These are phyloP conservation scores for Amiota minor DNA, from an alignment of 2,888 invertebrate species.

Conservation along the genomic window DNA sequence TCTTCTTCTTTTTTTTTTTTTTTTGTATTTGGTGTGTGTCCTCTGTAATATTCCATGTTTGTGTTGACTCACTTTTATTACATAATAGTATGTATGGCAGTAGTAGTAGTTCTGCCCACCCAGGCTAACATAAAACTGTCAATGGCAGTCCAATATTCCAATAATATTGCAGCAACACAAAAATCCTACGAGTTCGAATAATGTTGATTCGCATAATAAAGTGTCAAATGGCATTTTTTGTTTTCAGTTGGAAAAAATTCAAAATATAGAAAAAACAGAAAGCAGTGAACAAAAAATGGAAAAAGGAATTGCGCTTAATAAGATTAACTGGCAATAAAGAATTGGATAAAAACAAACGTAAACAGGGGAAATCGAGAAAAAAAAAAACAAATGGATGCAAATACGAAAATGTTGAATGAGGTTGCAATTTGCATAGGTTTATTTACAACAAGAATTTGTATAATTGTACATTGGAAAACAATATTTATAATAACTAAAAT, in stretches of 20 bases:
- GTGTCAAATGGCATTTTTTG: slow-evolving; percentile 8
- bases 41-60: not conserved
- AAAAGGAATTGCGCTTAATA: slow-evolving; percentile 8
- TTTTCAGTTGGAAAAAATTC: slow-evolving; percentile 1
- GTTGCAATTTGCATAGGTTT: no score
- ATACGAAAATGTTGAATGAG: no score
- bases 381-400: no score
- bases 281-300: not conserved
- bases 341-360: no score
- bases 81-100: no score
- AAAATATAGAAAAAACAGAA: not conserved
- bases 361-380: no score
- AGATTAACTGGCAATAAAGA: no score
- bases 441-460: no score
- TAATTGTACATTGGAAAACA: no score
- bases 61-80: not conserved
- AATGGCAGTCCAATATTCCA: not conserved
- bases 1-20: no score
- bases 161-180: not conserved
- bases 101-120: not conserved
- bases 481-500: no score
- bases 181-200: not conserved
- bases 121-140: not conserved
- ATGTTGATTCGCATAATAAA: slow-evolving; percentile 22
- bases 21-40: not conserved